These are phyloP conservation scores for Plagiodera versicolora DNA, from an alignment of 2,888 invertebrate species.

Conservation along the genomic window DNA sequence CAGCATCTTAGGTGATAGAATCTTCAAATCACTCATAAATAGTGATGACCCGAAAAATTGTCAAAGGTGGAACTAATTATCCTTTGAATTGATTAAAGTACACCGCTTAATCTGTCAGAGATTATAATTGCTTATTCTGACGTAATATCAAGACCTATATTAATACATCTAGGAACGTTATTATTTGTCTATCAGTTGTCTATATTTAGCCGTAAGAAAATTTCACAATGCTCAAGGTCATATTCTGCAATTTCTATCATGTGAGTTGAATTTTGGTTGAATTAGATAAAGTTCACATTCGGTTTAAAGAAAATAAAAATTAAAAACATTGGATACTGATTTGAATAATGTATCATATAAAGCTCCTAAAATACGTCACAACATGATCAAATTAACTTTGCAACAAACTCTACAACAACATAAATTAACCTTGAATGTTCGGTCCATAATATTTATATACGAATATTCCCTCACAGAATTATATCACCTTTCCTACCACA, in stretches of 20 bases:
- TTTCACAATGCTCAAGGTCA: neutral
- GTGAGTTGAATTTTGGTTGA: too few relatives aligned
- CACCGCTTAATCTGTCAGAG: conserved; percentile 7
- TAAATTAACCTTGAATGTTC: conserved; percentile 10
- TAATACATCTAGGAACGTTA: conserved; percentile 2
- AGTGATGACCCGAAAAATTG: neutral
- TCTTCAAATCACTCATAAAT: too few relatives aligned
- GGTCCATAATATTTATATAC: conserved; percentile 22
- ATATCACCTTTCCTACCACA: conserved; percentile 26
- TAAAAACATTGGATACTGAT: too few relatives aligned
- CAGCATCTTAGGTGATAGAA: conserved; percentile 27
- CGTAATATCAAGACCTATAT: conserved; percentile 20
- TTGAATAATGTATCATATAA: too few relatives aligned
- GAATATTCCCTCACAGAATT: conserved; percentile 16
- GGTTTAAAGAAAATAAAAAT: too few relatives aligned
- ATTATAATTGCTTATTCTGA: conserved; percentile 13
- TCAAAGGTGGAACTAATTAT: neutral
- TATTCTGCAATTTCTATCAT: too few relatives aligned
- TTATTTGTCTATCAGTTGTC: neutral
- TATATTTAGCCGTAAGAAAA: neutral
- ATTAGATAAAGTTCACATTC: too few relatives aligned
- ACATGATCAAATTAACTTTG: too few relatives aligned
- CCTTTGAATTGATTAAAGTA: conserved; percentile 8
- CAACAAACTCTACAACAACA: neutral
- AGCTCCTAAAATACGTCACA: too few relatives aligned